phyloP scores from a whole-genome alignment of 2,888 invertebrate species.

The Scaptomyza polygonia region DNA sequence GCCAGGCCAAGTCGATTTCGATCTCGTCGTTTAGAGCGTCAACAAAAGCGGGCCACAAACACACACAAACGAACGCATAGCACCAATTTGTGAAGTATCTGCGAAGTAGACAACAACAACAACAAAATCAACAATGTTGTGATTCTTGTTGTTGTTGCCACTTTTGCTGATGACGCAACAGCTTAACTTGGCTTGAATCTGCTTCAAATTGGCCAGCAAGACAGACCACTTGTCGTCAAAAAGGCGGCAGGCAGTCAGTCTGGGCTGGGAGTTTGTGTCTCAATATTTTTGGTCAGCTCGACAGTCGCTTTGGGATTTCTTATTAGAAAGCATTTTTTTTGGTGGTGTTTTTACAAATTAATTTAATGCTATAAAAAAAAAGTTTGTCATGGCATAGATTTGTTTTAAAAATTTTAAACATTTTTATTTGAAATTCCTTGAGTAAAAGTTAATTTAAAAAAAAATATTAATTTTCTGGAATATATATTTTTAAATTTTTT shows the following conservation, averaged over 20 bases:
- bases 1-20: conserved; percentile 34
- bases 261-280: conserved; percentile 6
- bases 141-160: conserved; percentile 56
- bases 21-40: conserved; percentile 58
- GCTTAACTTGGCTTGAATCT: conserved; percentile 19
- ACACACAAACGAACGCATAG: conserved; percentile 28
- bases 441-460: too few species aligned
- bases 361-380: too few species aligned
- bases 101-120: conserved; percentile 53
- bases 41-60: conserved; percentile 70
- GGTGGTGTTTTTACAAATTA: conserved; percentile 13
- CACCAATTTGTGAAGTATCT: conserved; percentile 79
- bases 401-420: too few species aligned
- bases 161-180: conserved; percentile 51
- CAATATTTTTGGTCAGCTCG: neutral
- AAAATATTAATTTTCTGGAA: too few species aligned
- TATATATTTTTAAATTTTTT: too few species aligned
- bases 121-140: conserved; percentile 38
- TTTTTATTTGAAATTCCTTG: too few species aligned
- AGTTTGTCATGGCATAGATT: too few species aligned
- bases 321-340: conserved; percentile 55
- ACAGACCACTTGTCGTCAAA: conserved; percentile 76
- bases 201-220: conserved; percentile 54
- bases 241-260: conserved; percentile 24
- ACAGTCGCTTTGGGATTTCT: conserved; percentile 39